Percentiles rank a stretch among this genome's conserved stretches.
Evolutionary conservation across 1,140 invertebrate genomes (phyloP).

Genomic region (Scaptomyza graminum): DNA sequence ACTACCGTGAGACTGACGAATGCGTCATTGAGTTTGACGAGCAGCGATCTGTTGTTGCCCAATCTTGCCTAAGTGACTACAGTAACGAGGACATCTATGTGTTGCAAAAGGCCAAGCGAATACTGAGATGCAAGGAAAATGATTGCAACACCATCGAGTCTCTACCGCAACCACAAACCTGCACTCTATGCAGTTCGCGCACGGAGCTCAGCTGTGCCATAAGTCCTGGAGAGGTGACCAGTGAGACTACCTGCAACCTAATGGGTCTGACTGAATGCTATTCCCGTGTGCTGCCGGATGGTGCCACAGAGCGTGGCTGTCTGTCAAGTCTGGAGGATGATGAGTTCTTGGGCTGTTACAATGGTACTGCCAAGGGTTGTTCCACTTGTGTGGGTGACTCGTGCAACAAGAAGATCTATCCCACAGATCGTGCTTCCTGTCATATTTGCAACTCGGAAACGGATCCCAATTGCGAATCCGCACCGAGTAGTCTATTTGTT

Average conservation of each 20-base stretch:
- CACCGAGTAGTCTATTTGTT: slow-evolving; percentile 54
- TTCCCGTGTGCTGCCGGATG: slow-evolving; percentile 58
- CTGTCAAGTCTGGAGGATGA: slow-evolving; percentile 70
- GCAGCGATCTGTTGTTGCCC: slow-evolving; percentile 30
- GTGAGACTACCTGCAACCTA: slow-evolving; percentile 35
- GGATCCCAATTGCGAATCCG: slow-evolving; percentile 49
- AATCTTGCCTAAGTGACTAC: slow-evolving; percentile 62
- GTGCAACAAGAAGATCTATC: slow-evolving; percentile 66
- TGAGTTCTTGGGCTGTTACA: slow-evolving; percentile 70
- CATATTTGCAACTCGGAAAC: slow-evolving; percentile 69
- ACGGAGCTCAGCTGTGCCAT: slow-evolving; percentile 68
- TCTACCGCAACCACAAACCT: slow-evolving; percentile 49
- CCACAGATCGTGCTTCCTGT: slow-evolving; percentile 55
- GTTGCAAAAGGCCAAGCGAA: slow-evolving; percentile 52
- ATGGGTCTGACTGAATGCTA: slow-evolving; percentile 72
- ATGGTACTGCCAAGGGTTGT: slow-evolving; percentile 62
- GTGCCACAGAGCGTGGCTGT: slow-evolving; percentile 74
- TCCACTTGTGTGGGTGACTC: slow-evolving; percentile 50
- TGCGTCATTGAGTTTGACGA: slow-evolving; percentile 73
- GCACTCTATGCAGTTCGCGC: slow-evolving; percentile 67
- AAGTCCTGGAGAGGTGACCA: slow-evolving; percentile 41
- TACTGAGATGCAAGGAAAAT: slow-evolving; percentile 53
- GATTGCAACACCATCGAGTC: slow-evolving; percentile 67
- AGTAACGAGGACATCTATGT: slow-evolving; percentile 59
- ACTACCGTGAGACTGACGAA: slow-evolving; percentile 60